Evolutionary conservation across 2,113 vertebrate species (phyloP).

Genomic region (Conger conger): DNA sequence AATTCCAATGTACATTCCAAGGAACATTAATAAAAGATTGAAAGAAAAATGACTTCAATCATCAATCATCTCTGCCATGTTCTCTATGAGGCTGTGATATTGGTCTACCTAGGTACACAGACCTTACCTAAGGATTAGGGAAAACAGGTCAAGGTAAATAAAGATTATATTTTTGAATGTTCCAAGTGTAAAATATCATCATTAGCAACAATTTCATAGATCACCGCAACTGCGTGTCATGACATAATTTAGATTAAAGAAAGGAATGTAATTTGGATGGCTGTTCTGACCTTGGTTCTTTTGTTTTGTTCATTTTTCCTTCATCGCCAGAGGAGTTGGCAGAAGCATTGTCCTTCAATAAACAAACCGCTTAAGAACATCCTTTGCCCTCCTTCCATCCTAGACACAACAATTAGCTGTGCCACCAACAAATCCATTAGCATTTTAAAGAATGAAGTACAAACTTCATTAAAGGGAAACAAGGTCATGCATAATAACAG

Average conservation of each 20-base stretch:
- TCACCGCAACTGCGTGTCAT: not conserved
- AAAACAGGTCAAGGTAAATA: too few species aligned
- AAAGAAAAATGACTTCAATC: too few species aligned
- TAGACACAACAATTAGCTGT: not conserved
- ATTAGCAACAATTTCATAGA: not conserved
- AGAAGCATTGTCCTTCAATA: not conserved
- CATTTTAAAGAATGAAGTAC: conserved; percentile 14
- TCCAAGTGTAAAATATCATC: not conserved
- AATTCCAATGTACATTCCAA: too few species aligned
- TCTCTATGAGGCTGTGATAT: too few species aligned
- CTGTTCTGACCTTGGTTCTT: not conserved
- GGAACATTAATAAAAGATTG: too few species aligned
- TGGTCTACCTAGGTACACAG: too few species aligned
- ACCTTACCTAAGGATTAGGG: too few species aligned
- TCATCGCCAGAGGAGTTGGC: not conserved
- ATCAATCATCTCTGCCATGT: too few species aligned
- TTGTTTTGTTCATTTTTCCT: not conserved
- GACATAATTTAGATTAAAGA: not conserved
- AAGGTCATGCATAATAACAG: conserved; percentile 17
- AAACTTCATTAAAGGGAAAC: conserved; percentile 10
- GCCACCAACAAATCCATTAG: not conserved
- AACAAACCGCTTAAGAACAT: not conserved
- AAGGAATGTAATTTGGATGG: not conserved
- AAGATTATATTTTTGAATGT: too few species aligned
- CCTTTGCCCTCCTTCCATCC: not conserved